A percentile compares a stretch with the other conserved stretches of the same genome.
Conservation (phyloP, 2,888 invertebrate species). For the Dasysyrphus tricinctus region DNA sequence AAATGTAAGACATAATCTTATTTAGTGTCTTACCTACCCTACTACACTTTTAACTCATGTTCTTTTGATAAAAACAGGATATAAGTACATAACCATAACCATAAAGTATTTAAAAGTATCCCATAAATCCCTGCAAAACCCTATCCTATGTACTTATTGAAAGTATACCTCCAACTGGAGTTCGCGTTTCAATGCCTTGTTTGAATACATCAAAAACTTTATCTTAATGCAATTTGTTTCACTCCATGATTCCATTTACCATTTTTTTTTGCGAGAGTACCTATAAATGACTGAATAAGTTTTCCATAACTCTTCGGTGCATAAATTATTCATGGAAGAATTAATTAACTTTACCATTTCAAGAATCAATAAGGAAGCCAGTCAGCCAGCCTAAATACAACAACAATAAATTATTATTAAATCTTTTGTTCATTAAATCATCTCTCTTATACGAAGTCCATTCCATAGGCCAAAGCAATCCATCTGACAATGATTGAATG, state of each 20-base stretch:
- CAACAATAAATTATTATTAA: slow-evolving; percentile 13
- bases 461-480: neutral
- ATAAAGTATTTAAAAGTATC: neutral
- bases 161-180: neutral
- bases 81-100: neutral
- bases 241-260: slow-evolving; percentile 3
- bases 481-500: slow-evolving; percentile 34
- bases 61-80: neutral
- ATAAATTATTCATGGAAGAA: slow-evolving; percentile 41
- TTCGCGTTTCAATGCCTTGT: slow-evolving; percentile 9
- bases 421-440: slow-evolving; percentile 28
- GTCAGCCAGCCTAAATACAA: neutral
- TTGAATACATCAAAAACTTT: neutral
- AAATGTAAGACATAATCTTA: too few relatives aligned
- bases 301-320: slow-evolving; percentile 22
- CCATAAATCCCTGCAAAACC: neutral
- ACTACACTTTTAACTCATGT: too few relatives aligned
- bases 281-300: neutral
- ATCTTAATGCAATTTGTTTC: slow-evolving; percentile 21
- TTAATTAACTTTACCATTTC: slow-evolving; percentile 18
- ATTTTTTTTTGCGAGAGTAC: neutral
- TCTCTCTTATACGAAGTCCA: slow-evolving; percentile 5
- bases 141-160: too few relatives aligned
- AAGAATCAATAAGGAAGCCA: slow-evolving; percentile 32
- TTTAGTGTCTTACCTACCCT: too few relatives aligned